Conservation (phyloP, 2,797 vertebrate species). For the Lagorchestes hirsutus region DNA sequence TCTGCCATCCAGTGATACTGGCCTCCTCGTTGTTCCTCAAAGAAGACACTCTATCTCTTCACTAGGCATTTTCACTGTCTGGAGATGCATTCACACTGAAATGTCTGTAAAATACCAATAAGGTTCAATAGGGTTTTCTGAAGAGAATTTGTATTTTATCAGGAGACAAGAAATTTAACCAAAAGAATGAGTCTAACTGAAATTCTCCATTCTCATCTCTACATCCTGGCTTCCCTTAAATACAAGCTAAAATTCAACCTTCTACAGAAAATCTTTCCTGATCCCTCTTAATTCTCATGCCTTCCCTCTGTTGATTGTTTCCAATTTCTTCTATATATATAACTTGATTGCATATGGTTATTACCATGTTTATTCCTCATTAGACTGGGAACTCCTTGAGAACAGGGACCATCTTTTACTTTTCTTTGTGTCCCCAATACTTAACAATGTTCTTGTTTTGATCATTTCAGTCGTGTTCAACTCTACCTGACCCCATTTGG, state of each 20-base stretch:
- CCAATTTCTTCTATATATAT: neutral
- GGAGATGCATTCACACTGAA: neutral
- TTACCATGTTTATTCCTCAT: neutral
- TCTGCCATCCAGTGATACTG: neutral
- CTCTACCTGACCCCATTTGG: no score
- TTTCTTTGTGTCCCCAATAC: neutral
- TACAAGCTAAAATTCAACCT: neutral
- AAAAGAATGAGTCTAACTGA: neutral
- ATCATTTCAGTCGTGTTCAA: no score
- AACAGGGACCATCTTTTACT: neutral
- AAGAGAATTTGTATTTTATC: neutral
- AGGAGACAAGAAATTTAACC: neutral
- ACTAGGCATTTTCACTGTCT: neutral
- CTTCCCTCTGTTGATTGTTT: neutral
- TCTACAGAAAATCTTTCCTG: neutral
- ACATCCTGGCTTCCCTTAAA: neutral
- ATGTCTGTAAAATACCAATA: neutral
- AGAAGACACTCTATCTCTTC: neutral
- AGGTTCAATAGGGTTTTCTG: neutral
- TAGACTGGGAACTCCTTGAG: neutral
- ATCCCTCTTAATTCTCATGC: neutral
- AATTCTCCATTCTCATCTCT: neutral
- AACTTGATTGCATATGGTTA: neutral
- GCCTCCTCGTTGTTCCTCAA: neutral
- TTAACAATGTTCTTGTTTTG: neutral